Percentiles rank a stretch among this genome's conserved stretches.
Evolutionary conservation across 2,797 vertebrate genomes (phyloP).

Genomic region (Ptychadena robeensis): DNA sequence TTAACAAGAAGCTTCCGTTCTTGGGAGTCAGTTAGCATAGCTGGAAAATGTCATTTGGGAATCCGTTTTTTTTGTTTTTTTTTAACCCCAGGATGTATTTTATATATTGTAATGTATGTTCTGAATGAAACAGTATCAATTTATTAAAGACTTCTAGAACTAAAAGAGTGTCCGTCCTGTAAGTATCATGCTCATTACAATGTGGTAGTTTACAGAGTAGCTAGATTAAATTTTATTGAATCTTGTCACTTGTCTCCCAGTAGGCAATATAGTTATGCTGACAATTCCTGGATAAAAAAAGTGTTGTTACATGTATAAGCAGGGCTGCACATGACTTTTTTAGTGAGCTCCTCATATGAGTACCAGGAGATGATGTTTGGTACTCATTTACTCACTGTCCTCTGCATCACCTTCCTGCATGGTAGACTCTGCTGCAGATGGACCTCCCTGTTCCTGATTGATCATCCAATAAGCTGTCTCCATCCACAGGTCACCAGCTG

Average conservation of each 20-base stretch:
- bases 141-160: constrained; percentile 19
- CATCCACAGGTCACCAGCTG: too few relatives aligned
- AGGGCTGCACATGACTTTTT: too few relatives aligned
- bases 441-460: too few relatives aligned
- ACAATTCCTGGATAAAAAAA: constrained; percentile 2
- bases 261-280: constrained; percentile 7
- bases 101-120: not conserved
- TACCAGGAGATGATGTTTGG: too few relatives aligned
- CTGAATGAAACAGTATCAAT: constrained; percentile 1
- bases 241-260: constrained; percentile 30
- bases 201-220: constrained; percentile 15
- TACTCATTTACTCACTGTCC: too few relatives aligned
- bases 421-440: too few relatives aligned
- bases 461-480: too few relatives aligned
- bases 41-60: not conserved
- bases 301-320: not conserved
- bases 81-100: not conserved
- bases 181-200: constrained; percentile 11
- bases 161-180: not conserved
- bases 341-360: too few relatives aligned
- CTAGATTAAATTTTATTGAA: constrained; percentile 4
- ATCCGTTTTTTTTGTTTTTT: not conserved
- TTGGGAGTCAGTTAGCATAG: not conserved
- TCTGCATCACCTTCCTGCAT: too few relatives aligned
- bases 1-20: not conserved